A percentile compares a stretch with the other conserved stretches of the same genome.
Evolutionary conservation across 2,797 vertebrate genomes (phyloP).

Genomic region (Eulemur mongoz): DNA sequence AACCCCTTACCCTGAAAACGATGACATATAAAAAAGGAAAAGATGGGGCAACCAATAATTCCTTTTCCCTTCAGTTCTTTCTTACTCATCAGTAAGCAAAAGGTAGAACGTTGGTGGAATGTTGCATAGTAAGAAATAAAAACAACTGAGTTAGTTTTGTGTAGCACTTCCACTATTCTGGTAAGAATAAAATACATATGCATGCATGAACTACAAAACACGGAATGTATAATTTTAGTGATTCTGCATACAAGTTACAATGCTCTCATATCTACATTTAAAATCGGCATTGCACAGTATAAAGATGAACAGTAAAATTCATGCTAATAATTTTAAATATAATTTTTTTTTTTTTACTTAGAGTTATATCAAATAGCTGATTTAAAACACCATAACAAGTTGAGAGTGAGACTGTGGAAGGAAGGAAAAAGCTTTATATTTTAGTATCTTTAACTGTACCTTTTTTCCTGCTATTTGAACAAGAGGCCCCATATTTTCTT

Average conservation of each 20-base stretch:
- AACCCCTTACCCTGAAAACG: neutral
- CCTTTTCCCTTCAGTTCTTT: neutral
- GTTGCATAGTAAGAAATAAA: neutral
- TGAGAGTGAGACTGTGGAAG: neutral
- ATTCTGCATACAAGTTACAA: neutral
- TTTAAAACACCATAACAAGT: neutral
- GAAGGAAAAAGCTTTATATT: neutral
- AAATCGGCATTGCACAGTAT: neutral
- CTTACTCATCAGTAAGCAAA: neutral
- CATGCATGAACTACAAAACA: neutral
- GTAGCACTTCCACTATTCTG: neutral
- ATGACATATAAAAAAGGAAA: neutral
- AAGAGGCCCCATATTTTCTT: slow-evolving; percentile 7
- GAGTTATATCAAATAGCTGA: neutral
- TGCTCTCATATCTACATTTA: neutral
- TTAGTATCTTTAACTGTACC: neutral
- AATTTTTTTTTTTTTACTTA: neutral
- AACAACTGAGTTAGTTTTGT: neutral
- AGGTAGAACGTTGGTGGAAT: neutral
- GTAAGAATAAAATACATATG: neutral
- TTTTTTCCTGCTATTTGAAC: slow-evolving; percentile 33
- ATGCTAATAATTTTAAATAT: slow-evolving; percentile 13
- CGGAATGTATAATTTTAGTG: neutral
- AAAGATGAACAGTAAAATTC: neutral
- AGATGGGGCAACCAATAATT: neutral